Evolutionary conservation across 1,140 invertebrate genomes (phyloP), one percentile per base, ranked within the genome.

Genomic region (Spodoptera litura): DNA sequence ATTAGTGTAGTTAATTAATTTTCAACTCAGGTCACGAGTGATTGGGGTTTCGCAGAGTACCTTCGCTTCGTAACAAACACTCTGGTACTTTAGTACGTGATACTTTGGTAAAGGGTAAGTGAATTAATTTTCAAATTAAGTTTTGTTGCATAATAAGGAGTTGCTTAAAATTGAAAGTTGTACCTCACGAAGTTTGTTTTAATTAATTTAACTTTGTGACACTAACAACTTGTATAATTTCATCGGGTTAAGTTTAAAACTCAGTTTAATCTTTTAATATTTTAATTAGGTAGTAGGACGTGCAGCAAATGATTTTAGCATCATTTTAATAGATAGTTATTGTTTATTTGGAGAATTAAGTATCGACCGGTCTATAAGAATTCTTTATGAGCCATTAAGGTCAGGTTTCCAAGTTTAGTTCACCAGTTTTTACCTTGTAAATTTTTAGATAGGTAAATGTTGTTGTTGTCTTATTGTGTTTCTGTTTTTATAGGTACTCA

Each of bases 111-210:
- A 15, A n/a, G 27, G 58, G 58, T 35, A 61, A 31, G 31, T 61
- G 52, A 44, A 35, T 62, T 62, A 49, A 49, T 66, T 49, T 49
- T 49, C 15, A 11, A 66, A 49, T 49, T 20, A 49, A 66, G 3
- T 66, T 49, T 66, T 66, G 62, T 66, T 66, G 62, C 38, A 66
- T 66, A 66, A 51, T 25, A 52, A 52, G 49, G 12, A 68, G 44
- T 52, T 52, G 10, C 11, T 51, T 4, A 27, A 52, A 68, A 68
- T 31, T 13, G 13, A 68, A 51, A 68, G 49, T 68, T 68, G 27
- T 13, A 68, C 12, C 20, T 66, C 13, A 52, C 20, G 44, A 52
- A 66, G 64, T 68, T 25, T 12, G 49, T 68, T 68, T 52, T 52
- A 68, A 68, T 68, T 68, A 51, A 68, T 52, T 68, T 68, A 11